Evolutionary conservation across 2,888 invertebrate genomes (phyloP).

Genomic region (Agriotes lineatus): DNA sequence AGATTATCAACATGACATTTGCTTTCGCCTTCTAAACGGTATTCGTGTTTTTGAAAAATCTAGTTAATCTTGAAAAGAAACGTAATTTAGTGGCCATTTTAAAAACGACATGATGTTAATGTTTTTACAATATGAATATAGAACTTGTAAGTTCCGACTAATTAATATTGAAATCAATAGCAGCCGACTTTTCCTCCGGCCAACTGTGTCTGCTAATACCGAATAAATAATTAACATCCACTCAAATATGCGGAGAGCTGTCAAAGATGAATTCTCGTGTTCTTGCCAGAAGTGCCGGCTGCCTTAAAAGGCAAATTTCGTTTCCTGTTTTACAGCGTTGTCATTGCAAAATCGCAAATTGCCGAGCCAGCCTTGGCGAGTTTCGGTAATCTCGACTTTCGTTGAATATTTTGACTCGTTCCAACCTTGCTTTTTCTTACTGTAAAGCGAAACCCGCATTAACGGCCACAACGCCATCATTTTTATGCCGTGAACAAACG

Average conservation of each 20-base stretch:
- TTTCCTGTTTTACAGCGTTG: constrained; percentile 5
- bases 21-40: too few species aligned
- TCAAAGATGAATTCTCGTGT: background rate
- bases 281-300: background rate
- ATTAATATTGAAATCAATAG: constrained; percentile 13
- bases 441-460: background rate
- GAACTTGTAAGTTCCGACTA: background rate
- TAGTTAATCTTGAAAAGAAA: too few species aligned
- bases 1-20: too few species aligned
- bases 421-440: constrained; percentile 1
- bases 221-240: background rate
- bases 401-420: constrained; percentile 10
- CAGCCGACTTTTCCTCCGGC: background rate
- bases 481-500: background rate
- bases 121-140: too few species aligned
- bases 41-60: too few species aligned
- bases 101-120: too few species aligned
- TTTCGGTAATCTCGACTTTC: constrained; percentile 14
- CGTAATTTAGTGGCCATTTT: too few species aligned
- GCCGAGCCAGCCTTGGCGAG: constrained; percentile 10
- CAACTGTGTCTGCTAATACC: background rate
- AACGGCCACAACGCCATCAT: background rate
- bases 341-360: constrained; percentile 17
- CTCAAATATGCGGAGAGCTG: background rate
- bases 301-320: background rate